Evolutionary conservation across 1,140 invertebrate genomes (phyloP).

Genomic region (Atta colombica): DNA sequence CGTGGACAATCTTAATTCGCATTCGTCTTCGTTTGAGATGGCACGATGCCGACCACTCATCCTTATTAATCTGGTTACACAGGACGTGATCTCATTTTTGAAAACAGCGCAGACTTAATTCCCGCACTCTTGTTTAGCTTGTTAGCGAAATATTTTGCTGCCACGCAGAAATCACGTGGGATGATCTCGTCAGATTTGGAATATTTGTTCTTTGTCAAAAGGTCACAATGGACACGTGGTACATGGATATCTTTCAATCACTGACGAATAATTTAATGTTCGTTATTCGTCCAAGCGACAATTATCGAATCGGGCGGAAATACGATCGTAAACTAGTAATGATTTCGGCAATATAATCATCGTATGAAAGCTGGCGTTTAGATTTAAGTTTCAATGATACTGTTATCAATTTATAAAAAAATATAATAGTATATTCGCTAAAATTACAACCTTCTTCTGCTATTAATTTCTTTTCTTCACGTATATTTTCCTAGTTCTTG

Average conservation of each 20-base stretch:
- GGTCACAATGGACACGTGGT: background rate
- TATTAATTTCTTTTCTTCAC: background rate
- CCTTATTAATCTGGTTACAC: slow-evolving; percentile 27
- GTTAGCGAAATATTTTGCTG: slow-evolving; percentile 14
- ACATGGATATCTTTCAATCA: slow-evolving; percentile 29
- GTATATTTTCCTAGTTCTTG: background rate
- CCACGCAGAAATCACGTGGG: background rate
- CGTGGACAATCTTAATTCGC: slow-evolving; percentile 17
- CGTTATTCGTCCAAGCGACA: background rate
- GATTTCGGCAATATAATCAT: slow-evolving; percentile 30
- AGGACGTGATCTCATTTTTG: slow-evolving; percentile 5
- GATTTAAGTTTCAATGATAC: slow-evolving; percentile 21
- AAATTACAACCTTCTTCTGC: background rate
- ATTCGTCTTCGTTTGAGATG: slow-evolving; percentile 19
- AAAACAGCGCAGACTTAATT: slow-evolving; percentile 20
- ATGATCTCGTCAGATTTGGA: slow-evolving; percentile 19
- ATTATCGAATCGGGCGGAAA: slow-evolving; percentile 35
- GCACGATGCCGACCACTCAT: slow-evolving; percentile 26
- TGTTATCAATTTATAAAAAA: slow-evolving; percentile 18
- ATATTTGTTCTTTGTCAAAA: slow-evolving; percentile 28
- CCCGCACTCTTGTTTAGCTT: background rate
- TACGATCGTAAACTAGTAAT: slow-evolving; percentile 52
- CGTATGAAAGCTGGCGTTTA: background rate
- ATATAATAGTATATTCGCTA: background rate
- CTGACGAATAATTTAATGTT: slow-evolving; percentile 25